Evolutionary conservation across 2,888 invertebrate species (phyloP).

Genomic region (Vannuccia rotundouncinata): DNA sequence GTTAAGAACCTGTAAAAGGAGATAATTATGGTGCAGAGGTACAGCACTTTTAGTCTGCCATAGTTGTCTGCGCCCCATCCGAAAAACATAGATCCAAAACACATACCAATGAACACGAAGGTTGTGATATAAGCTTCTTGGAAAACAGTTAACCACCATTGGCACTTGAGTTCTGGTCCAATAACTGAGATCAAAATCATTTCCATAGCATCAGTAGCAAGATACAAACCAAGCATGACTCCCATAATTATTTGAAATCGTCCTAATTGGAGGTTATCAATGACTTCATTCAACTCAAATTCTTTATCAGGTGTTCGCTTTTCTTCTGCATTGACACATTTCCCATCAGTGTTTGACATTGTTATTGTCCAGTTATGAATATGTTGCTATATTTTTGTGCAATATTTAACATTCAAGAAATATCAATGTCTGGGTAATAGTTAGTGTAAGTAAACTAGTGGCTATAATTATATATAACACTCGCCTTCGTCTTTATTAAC

Average conservation of each 20-base stretch:
- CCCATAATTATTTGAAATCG: conserved; percentile 37
- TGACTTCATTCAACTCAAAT: conserved; percentile 43
- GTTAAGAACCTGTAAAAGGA: conserved; percentile 39
- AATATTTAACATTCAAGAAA: too few relatives aligned
- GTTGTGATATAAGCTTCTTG: conserved; percentile 54
- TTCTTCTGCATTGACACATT: too few relatives aligned
- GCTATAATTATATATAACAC: too few relatives aligned
- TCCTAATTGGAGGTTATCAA: conserved; percentile 40
- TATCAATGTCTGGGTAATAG: too few relatives aligned
- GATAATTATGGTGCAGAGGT: background rate
- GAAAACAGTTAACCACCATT: conserved; percentile 49
- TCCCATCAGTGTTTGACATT: too few relatives aligned
- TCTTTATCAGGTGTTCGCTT: too few relatives aligned
- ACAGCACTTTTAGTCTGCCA: conserved; percentile 46
- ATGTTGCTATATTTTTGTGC: too few relatives aligned
- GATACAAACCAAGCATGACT: conserved; percentile 32
- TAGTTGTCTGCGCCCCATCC: conserved; percentile 50
- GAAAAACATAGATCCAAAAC: conserved; percentile 50
- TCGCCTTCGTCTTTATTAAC: too few relatives aligned
- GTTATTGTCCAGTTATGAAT: too few relatives aligned
- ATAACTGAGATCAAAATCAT: conserved; percentile 54
- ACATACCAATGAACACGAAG: conserved; percentile 52
- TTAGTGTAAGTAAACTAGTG: too few relatives aligned
- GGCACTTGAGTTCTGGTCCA: conserved; percentile 52
- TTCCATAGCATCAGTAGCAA: conserved; percentile 55